Conservation (phyloP, 2,113 vertebrate species). For the Cochlearius cochlearius region DNA sequence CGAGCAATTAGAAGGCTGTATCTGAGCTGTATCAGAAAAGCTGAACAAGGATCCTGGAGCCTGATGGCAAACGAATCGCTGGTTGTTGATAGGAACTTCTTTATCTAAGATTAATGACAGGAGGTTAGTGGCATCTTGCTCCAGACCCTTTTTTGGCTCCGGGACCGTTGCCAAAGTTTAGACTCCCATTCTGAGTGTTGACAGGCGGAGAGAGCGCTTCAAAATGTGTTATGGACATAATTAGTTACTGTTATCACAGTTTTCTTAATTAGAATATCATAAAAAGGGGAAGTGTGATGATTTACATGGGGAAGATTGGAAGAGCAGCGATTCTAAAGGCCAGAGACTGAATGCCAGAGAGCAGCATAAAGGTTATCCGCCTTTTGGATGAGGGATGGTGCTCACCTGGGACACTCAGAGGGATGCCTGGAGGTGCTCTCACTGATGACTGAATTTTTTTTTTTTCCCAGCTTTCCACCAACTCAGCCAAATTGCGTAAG, state of each 20-base stretch:
- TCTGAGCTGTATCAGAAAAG: background rate
- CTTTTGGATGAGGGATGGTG: slow-evolving; percentile 34
- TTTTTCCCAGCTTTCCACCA: background rate
- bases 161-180: slow-evolving; percentile 33
- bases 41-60: background rate
- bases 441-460: background rate
- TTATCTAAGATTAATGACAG: slow-evolving; percentile 29
- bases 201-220: slow-evolving; percentile 44
- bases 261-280: slow-evolving; percentile 71
- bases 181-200: slow-evolving; percentile 35
- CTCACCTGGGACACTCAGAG: slow-evolving; percentile 10
- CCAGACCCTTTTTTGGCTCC: slow-evolving; percentile 24
- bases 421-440: background rate
- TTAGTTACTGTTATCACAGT: slow-evolving; percentile 57
- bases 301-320: slow-evolving; percentile 60
- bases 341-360: slow-evolving; percentile 35
- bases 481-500: background rate
- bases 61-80: background rate
- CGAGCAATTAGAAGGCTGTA: background rate
- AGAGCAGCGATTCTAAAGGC: slow-evolving; percentile 61
- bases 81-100: slow-evolving; percentile 26
- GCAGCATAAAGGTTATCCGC: slow-evolving; percentile 54
- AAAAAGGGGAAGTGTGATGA: slow-evolving; percentile 50
- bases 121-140: slow-evolving; percentile 26
- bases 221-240: slow-evolving; percentile 59